Evolutionary conservation across 2,888 invertebrate species (phyloP), one percentile per base, ranked within the genome.

Genomic region (Cephonodes hylas): DNA sequence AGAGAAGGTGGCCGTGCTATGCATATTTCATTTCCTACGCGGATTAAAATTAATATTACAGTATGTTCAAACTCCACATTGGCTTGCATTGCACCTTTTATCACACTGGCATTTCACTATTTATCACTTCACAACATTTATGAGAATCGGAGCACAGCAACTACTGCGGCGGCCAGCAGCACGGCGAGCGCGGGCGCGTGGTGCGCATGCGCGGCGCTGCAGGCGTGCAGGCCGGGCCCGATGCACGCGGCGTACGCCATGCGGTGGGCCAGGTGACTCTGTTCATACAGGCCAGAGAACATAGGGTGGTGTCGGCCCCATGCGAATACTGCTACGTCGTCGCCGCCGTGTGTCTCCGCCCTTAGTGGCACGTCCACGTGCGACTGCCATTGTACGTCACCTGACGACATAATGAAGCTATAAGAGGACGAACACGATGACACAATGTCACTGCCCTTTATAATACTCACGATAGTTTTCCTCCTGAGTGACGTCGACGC

Each of bases 281-380:
- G 96, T 79, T 97, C 96, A 80, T 95, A 95, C 45, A 94, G 93
- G 1, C 96, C 96, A 13, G 95, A 93, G 84, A 97, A 96, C 62
- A 97, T 88, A 80, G 95, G 95, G 45, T 96, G 93, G 91, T 95
- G 95, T 3, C 96, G 96, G 58, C 95, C 97, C 48, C 84, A 83
- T 69, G 95, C 94, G 85, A 94, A 96, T 53, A 97, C 94, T 0
- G 94, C 94, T 23, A 97, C 96, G 89, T 97, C 97, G 70, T 97
- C 96, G 0, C 96, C 96, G 3, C 95, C 96, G 83, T 96, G 96
- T 7, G 96, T 96, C 78, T 96, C 96, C 53, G 89, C 86, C 0
- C 70, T 71, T 48, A 94, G 80, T 0, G 95, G 95, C 1, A 93
- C 91, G 0, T 94, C 91, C 0, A 94, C 88, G 68, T 87, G 88